These are phyloP conservation scores for Lipophrys pholis DNA, from an alignment of 2,113 vertebrate species.

Conservation along the genomic window DNA sequence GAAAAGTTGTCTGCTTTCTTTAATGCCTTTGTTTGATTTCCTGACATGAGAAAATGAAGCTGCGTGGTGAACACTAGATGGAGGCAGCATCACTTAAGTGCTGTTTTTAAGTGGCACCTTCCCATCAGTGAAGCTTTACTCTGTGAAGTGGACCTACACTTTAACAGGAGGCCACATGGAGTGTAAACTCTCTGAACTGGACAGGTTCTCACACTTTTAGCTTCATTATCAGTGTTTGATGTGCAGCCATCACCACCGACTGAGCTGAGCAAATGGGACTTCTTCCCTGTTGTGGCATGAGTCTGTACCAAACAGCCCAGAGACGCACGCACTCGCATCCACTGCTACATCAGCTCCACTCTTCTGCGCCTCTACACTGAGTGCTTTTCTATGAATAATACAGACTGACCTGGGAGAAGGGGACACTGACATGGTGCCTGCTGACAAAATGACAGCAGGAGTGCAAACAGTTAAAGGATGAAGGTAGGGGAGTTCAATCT, in stretches of 20 bases:
- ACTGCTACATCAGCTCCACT: constrained; percentile 75
- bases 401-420: constrained; percentile 52
- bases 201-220: too few species aligned
- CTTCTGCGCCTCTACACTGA: constrained; percentile 75
- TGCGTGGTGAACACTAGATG: constrained; percentile 55
- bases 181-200: background rate
- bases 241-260: too few species aligned
- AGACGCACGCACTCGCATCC: constrained; percentile 59
- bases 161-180: background rate
- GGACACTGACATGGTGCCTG: constrained; percentile 32
- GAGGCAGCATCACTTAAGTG: constrained; percentile 20
- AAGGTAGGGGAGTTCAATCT: too few species aligned
- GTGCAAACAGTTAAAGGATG: too few species aligned
- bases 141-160: background rate
- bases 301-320: constrained; percentile 66
- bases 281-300: constrained; percentile 56
- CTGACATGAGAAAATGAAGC: background rate
- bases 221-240: too few species aligned
- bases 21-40: background rate
- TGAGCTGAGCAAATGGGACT: too few species aligned
- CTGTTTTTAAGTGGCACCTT: too few species aligned
- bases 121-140: background rate
- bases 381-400: constrained; percentile 82
- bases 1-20: too few species aligned
- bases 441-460: too few species aligned